Conservation (phyloP, 1,140 invertebrate genomes). For the Eriosoma lanigerum region DNA sequence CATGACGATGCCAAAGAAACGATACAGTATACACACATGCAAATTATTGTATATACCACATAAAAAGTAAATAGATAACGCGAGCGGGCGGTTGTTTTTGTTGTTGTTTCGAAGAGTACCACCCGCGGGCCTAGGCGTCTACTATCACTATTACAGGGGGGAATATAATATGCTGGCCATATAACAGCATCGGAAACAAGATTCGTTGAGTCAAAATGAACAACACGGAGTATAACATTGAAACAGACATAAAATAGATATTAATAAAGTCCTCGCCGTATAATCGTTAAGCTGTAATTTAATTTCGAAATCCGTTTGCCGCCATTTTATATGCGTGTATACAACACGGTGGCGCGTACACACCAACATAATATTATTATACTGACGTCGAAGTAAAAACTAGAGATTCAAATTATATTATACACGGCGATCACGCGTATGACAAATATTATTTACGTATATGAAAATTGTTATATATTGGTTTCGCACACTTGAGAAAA, state of each 20-base stretch:
- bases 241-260: not conserved
- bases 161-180: not conserved
- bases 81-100: not conserved
- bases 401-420: no score
- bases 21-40: no score
- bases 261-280: not conserved
- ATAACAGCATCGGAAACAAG: not conserved
- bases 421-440: no score
- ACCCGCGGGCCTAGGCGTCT: slow-evolving; percentile 3
- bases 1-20: no score
- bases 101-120: slow-evolving; percentile 12
- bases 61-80: slow-evolving; percentile 5
- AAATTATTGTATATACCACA: no score
- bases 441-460: no score
- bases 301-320: slow-evolving; percentile 5
- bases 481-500: not conserved
- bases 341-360: not conserved
- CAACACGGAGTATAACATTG: not conserved
- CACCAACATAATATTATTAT: no score
- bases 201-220: not conserved
- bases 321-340: slow-evolving; percentile 28
- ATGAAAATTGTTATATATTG: no score
- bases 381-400: no score
- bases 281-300: not conserved
- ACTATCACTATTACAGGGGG: slow-evolving; percentile 16